Evolutionary conservation across 2,797 vertebrate genomes (phyloP), one percentile per base, ranked within the genome.

Genomic region (Caiman crocodilus): DNA sequence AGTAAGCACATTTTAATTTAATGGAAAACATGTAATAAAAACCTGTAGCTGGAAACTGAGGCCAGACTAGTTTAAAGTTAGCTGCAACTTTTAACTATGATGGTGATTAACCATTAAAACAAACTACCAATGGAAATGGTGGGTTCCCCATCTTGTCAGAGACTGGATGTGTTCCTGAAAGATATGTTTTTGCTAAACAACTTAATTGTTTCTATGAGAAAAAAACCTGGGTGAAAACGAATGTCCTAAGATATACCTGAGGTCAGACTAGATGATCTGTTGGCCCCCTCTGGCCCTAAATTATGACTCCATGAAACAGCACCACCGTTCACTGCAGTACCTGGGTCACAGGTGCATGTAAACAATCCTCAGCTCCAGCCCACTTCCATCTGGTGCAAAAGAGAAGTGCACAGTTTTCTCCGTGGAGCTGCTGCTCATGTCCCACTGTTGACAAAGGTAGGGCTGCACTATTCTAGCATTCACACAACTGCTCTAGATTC

Each of bases 21-120:
- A 30, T 2, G 1, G 50, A 69, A 91, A 84, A 69, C 75, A 93
- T 5, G 0, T 55, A 84, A 35, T 59, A 82, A 94, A 67, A 94
- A 88, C 18, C 26, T 78, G 23, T 26, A 76, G 90, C n/a, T 30
- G 65, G 88, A 90, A 94, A 58, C 67, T 79, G 92, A 95, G 89
- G 64, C 58, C 92, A 86, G 76, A 71, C 50, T 55, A 84, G 89
- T 67, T 77, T 55, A 63, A 88, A 96, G 90, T 14, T 0, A 1
- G 75, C 32, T n/a, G 76, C 84, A 76, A 57, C 85, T 90, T 76
- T 89, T 75, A 7, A 71, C 20, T 90, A 65, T 17, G 17, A 95
- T 85, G 92, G 91, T 42, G 35, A 0, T 0, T 87, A 95, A 55
- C 63, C 84, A 79, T 88, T 64, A 63, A 57, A 89, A 30, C 42